Conservation (phyloP, 2,888 invertebrate genomes). For the Coelinius sp. region DNA sequence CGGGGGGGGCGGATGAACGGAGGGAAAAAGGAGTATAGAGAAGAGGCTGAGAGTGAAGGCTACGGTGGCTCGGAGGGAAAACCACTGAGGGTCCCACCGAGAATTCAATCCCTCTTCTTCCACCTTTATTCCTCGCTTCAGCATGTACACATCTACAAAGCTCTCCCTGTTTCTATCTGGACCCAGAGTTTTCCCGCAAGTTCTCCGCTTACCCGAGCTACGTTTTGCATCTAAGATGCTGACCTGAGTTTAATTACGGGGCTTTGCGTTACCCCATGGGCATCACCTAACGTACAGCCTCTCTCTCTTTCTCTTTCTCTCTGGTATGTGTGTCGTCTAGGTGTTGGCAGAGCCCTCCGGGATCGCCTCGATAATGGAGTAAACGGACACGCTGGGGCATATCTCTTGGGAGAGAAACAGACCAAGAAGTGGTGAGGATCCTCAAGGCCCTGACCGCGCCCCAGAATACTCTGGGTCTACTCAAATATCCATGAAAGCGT, state of each 20-base stretch:
- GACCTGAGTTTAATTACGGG: conserved; percentile 64
- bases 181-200: conserved; percentile 51
- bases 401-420: conserved; percentile 44
- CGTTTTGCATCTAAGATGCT: conserved; percentile 69
- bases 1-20: conserved; percentile 7
- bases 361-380: conserved; percentile 52
- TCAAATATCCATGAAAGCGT: conserved; percentile 35
- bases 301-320: conserved; percentile 13
- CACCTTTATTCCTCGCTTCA: conserved; percentile 18
- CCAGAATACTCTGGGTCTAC: conserved; percentile 12
- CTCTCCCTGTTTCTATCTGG: conserved; percentile 14
- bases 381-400: conserved; percentile 49
- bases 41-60: conserved; percentile 23
- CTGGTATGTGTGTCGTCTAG: conserved; percentile 25
- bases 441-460: conserved; percentile 27
- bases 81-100: conserved; percentile 50
- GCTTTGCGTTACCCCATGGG: conserved; percentile 53
- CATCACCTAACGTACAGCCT: conserved; percentile 27
- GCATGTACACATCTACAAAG: background rate
- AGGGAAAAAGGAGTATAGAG: conserved; percentile 42
- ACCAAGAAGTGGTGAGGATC: conserved; percentile 37
- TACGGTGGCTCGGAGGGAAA: conserved; percentile 32
- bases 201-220: conserved; percentile 62
- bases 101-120: conserved; percentile 44
- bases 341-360: conserved; percentile 33